A percentile compares a stretch with the other conserved stretches of the same genome.
Conservation (phyloP, 2,888 invertebrate species). For the Petrophora chlorosata region DNA sequence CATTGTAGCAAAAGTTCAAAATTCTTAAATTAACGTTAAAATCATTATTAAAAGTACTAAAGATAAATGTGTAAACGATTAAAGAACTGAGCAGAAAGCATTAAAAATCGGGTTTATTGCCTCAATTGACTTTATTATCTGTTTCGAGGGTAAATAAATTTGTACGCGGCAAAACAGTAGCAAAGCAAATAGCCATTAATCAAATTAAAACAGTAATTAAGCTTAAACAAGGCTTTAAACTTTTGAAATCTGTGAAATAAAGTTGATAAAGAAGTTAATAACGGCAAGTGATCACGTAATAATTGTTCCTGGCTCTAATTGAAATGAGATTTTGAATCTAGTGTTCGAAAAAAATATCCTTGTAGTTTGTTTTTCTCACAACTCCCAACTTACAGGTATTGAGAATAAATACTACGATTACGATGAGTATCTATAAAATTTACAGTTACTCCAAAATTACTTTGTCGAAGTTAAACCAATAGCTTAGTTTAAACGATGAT, state of each 20-base stretch:
- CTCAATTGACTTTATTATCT: constrained; percentile 46
- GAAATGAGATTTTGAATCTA: too few relatives aligned
- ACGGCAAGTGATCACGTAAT: too few relatives aligned
- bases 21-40: constrained; percentile 10
- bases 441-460: constrained; percentile 56
- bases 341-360: too few relatives aligned
- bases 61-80: constrained; percentile 40
- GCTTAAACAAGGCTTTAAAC: constrained; percentile 7
- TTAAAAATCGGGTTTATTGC: constrained; percentile 43
- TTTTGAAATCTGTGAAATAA: constrained; percentile 23
- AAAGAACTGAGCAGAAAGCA: constrained; percentile 37
- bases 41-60: constrained; percentile 33
- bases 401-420: background rate
- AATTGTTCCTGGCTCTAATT: too few relatives aligned
- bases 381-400: too few relatives aligned
- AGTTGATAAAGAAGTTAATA: background rate
- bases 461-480: constrained; percentile 53
- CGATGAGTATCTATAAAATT: constrained; percentile 31
- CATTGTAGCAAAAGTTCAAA: constrained; percentile 1
- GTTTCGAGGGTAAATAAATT: constrained; percentile 45
- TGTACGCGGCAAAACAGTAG: constrained; percentile 39
- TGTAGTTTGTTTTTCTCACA: too few relatives aligned
- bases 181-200: constrained; percentile 35
- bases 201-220: constrained; percentile 24
- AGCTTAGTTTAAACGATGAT: constrained; percentile 60